These are phyloP conservation scores for Perizoma flavofasciatum DNA, from an alignment of 2,888 invertebrate species.

Conservation along the genomic window DNA sequence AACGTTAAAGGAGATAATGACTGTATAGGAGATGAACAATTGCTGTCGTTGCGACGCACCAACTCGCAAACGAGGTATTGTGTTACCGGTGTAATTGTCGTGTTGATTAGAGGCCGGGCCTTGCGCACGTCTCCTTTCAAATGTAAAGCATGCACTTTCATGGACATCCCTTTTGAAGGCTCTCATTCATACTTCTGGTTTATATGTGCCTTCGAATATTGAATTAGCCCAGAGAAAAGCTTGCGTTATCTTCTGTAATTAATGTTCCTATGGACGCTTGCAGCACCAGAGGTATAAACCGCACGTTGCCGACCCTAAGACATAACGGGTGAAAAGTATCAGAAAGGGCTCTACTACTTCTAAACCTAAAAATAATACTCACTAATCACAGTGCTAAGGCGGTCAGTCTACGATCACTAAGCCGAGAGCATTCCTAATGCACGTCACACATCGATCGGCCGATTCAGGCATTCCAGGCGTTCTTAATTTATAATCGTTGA, in stretches of 20 bases:
- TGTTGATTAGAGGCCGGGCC: slow-evolving; percentile 42
- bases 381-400: too few relatives aligned
- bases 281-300: too few relatives aligned
- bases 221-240: too few relatives aligned
- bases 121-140: slow-evolving; percentile 25
- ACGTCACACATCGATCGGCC: slow-evolving; percentile 5
- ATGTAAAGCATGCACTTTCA: slow-evolving; percentile 13
- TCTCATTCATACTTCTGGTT: not conserved
- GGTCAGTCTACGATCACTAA: slow-evolving; percentile 10
- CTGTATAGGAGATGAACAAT: slow-evolving; percentile 34
- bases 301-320: too few relatives aligned
- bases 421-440: slow-evolving; percentile 10
- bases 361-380: too few relatives aligned
- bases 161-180: slow-evolving; percentile 9
- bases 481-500: slow-evolving; percentile 8
- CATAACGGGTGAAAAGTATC: too few relatives aligned
- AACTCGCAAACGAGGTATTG: slow-evolving; percentile 34
- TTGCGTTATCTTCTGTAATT: too few relatives aligned
- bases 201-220: too few relatives aligned
- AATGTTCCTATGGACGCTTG: too few relatives aligned
- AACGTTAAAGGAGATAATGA: slow-evolving; percentile 24
- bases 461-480: slow-evolving; percentile 7
- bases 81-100: slow-evolving; percentile 45
- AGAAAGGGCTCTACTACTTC: too few relatives aligned
- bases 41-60: slow-evolving; percentile 18